Base-by-base conservation (phyloP, 2,113 vertebrate genomes). In the Mastomys natalensis region DNA sequence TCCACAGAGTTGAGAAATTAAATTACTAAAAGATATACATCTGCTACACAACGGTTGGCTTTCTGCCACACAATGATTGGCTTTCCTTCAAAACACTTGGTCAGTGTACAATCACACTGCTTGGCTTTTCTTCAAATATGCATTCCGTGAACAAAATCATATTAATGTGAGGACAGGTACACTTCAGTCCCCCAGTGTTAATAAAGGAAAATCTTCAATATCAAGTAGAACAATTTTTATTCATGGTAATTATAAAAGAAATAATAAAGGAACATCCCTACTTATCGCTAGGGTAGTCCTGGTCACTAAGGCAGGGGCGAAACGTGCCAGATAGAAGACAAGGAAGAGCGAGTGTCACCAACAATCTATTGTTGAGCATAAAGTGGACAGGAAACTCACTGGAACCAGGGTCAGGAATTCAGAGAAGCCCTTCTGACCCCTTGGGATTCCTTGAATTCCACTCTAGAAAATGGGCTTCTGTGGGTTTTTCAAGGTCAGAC, bases 291-390 rank as follows among this genome's bases (percentile, higher is more conserved):
- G 81, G 77, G n/a, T 74, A 74, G 29, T n/a, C 29, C 48, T 91
- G 48, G 87, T 82, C 91, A 93, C 77, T 43, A 86, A 95, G 55
- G 95, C 26, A n/a, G 26, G 72, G 29, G 88, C 68, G 90, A 87
- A 93, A 73, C 40, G 21, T 34, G 51, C 73, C 87, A 48, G 78
- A 78, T 66, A 70, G 48, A 78, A 87, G 92, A 87, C 45, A 73
- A 95, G 53, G 48, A 55, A 73, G 21, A 45, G 12, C 40, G 45
- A 72, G 34, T 55, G 48, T 94, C 85, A 26, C n/a, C n/a, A 84
- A 51, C 34, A 48, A 74, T 64, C 84, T 70, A 76, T 7, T 90
- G 60, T 26, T 77, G 53, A 88, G 53, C 58, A n/a, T 64, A 29
- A 94, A 76, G 80, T 40, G 9, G n/a, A 51, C 81, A 82, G 45